A percentile compares a stretch with the other conserved stretches of the same genome.
Conservation (phyloP, 2,113 vertebrate species). For the Smithornis capensis region DNA sequence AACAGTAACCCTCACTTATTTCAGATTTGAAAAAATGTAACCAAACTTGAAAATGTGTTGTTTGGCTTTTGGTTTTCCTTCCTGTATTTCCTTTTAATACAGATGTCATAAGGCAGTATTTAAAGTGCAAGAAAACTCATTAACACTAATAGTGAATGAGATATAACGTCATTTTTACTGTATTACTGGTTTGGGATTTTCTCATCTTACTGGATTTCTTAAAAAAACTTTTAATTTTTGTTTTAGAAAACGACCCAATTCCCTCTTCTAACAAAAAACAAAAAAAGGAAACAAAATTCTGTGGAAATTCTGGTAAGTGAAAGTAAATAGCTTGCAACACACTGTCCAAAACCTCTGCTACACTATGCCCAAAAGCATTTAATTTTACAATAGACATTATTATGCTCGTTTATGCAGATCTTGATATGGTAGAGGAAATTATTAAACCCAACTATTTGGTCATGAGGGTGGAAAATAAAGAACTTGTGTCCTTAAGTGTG, state of each 20-base stretch:
- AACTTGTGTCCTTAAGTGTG: background rate
- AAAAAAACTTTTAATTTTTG: background rate
- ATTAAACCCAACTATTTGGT: conserved; percentile 9
- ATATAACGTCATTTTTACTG: background rate
- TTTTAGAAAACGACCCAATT: background rate
- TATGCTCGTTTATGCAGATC: background rate
- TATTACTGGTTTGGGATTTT: background rate
- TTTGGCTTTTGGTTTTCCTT: background rate
- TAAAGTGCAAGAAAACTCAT: background rate
- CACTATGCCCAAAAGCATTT: background rate
- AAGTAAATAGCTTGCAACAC: background rate
- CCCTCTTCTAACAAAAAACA: background rate
- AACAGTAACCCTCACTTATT: background rate
- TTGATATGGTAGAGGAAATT: conserved; percentile 30
- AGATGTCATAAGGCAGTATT: background rate
- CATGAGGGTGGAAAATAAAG: background rate
- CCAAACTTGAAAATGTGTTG: background rate
- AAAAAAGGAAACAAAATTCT: background rate
- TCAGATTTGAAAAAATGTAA: background rate
- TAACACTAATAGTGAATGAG: background rate
- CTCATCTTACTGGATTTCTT: background rate
- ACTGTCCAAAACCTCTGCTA: background rate
- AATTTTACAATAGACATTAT: background rate
- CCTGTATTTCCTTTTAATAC: background rate
- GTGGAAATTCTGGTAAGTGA: background rate